Percentiles rank a stretch among this genome's conserved stretches.
phyloP scores from a whole-genome alignment of 2,113 vertebrate species.

The human region DNA sequence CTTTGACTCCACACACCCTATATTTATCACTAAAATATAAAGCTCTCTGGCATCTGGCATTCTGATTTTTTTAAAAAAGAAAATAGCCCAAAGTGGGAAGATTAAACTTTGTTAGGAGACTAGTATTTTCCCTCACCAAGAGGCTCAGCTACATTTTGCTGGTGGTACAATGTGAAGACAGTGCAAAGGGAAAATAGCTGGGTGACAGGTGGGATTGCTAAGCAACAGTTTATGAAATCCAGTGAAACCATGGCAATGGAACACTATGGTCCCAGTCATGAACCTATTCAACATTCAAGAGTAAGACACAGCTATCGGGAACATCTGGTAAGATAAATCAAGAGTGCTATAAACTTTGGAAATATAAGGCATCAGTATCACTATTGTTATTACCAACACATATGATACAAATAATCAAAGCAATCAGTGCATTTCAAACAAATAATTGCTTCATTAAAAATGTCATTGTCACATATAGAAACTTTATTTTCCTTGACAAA shows the following conservation, averaged over 20 bases:
- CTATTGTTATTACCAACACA: neutral
- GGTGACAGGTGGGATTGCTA: constrained; percentile 46
- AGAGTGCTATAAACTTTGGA: neutral
- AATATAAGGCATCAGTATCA: neutral
- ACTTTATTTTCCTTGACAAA: neutral
- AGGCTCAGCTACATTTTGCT: constrained; percentile 29
- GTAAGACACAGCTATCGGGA: constrained; percentile 12
- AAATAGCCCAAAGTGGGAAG: neutral
- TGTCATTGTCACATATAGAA: neutral
- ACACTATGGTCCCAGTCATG: neutral
- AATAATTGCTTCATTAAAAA: constrained; percentile 28
- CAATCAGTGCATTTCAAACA: constrained; percentile 12
- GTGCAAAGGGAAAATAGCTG: constrained; percentile 40
- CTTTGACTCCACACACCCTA: neutral
- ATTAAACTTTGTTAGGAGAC: neutral
- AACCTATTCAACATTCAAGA: constrained; percentile 42
- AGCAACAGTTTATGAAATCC: constrained; percentile 61
- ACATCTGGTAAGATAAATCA: constrained; percentile 39
- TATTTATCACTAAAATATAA: constrained; percentile 25
- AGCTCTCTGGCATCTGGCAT: neutral
- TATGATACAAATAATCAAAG: neutral
- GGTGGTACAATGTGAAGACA: constrained; percentile 30
- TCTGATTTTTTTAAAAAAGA: neutral
- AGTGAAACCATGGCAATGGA: constrained; percentile 57
- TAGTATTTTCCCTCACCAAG: constrained; percentile 16